Base-by-base conservation (phyloP, 2,113 vertebrate species). In the Oceanites oceanicus region DNA sequence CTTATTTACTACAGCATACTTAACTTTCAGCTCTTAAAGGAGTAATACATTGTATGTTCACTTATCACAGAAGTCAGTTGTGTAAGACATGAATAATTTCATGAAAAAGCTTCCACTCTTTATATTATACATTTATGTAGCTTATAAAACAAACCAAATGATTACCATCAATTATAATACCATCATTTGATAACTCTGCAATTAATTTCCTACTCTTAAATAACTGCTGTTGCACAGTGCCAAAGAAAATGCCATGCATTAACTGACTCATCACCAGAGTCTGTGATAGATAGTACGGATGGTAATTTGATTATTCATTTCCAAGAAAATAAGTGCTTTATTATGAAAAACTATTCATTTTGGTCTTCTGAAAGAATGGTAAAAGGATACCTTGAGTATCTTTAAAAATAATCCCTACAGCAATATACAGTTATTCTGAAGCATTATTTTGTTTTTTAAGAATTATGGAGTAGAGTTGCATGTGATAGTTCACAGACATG, bases 101-200 rank as follows among this genome's bases (percentile, higher is more conserved):
- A 92, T 49, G 88, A 95, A 96, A 97, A 95, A 58, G 21, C 71
- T 92, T 65, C 84, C 89, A 70, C 77, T 92, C 82, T 90, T 66
- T 95, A 75, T 96, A 68, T 93, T 70, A 52, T 89, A 83, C 76
- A 94, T 92, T 82, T 88, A 96, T 30, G 68, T 91, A 95, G 92
- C 93, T 98, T 98, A 96, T 96, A 97, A 97, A 98, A 98, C 97
- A 98, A 97, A 97, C 97, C 86, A 97, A 99, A 97, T 98, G 56
- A 98, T 98, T 98, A 97, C 97, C 97, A 98, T 99, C 98, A 98
- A 99, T 99, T 99, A 98, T 84, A 98, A 98, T 97, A 98, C 98
- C 98, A 98, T 97, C 96, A 93, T 97, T 97, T 97, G 98, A 98
- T 98, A 98, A 95, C 92, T 93, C 90, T 92, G 95, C 97, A 98